Evolutionary conservation across 2,113 vertebrate genomes (phyloP), one percentile per base, ranked within the genome.

Genomic region (Crocuta crocuta): DNA sequence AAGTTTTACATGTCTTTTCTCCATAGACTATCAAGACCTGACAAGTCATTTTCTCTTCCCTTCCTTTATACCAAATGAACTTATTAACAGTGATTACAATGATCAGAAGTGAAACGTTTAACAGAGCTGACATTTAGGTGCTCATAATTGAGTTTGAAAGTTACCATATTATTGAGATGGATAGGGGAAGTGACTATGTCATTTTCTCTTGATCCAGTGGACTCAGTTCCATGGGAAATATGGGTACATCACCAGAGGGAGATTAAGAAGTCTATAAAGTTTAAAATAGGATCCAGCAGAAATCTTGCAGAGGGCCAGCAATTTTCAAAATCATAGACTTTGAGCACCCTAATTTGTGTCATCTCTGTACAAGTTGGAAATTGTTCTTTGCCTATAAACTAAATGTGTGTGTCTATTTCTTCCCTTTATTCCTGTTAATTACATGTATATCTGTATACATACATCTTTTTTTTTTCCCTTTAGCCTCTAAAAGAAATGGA

Each of bases 111-210:
- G 55, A 96, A 96, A 83, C 39, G 70, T 68, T 91, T 85, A 97
- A 79, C 45, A 84, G 43, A 95, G 21, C 7, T 95, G 95, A 97
- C 92, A 95, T 95, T 96, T 93, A 89, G 86, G 33, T 76, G 73
- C 8, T 96, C n/a, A 39, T 94, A 90, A 97, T 28, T 95, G 17
- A n/a, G 26, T 82, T 86, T 97, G 78, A 93, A 91, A 93, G 85
- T 35, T 48, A 65, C 35, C 12, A 31, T 65, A 73, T 45, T 97
- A 91, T 50, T 95, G 85, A 98, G 73, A 94, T 74, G 78, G 70
- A 45, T 33, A 76, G 21, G 74, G 31, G 58, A 91, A 79, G 31
- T 68, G 53, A 73, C 2, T 58, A 3, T 43, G 45, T 90, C 74
- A 90, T 93, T 93, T 95, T 79, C 39, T 68, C 61, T 96, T 92